phyloP scores from a whole-genome alignment of 2,888 invertebrate species.

The Gryllus longicercus region DNA sequence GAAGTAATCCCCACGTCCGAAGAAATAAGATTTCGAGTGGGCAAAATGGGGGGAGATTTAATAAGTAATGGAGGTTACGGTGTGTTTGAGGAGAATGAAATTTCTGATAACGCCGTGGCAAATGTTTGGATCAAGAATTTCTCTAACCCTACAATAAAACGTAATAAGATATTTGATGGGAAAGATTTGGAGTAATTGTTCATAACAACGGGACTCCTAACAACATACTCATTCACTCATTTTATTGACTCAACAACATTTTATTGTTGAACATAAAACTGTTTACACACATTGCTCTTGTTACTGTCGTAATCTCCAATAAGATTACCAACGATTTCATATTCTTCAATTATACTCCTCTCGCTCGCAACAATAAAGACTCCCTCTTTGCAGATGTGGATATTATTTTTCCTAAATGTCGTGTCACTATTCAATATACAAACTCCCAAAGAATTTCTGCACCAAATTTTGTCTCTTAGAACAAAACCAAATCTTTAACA shows the following conservation, averaged over 20 bases:
- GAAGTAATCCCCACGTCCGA: conserved; percentile 94
- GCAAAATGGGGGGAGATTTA: conserved; percentile 96
- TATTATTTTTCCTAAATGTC: too few relatives aligned
- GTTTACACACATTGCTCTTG: too few relatives aligned
- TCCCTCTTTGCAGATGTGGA: too few relatives aligned
- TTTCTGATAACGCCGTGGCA: conserved; percentile 99
- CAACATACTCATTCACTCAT: too few relatives aligned
- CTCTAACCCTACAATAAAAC: conserved; percentile 93
- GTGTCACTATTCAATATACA: too few relatives aligned
- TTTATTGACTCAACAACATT: too few relatives aligned
- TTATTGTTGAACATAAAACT: too few relatives aligned
- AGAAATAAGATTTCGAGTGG: conserved; percentile 99
- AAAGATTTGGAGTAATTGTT: conserved; percentile 97
- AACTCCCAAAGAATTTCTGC: too few relatives aligned
- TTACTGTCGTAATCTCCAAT: too few relatives aligned
- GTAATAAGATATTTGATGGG: conserved; percentile 97
- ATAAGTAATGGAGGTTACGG: conserved; percentile 99
- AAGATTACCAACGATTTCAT: too few relatives aligned
- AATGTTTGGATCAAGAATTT: conserved; percentile 99
- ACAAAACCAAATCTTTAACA: conserved; percentile 95
- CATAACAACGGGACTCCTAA: conserved; percentile 99
- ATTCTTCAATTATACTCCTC: too few relatives aligned
- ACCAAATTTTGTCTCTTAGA: conserved; percentile 81
- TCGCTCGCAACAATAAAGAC: too few relatives aligned
- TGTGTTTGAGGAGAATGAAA: conserved; percentile 96